Evolutionary conservation across 64 coral and sea anemone species (phyloP), one percentile per base, ranked within the genome.

Genomic region (Montipora sp.): DNA sequence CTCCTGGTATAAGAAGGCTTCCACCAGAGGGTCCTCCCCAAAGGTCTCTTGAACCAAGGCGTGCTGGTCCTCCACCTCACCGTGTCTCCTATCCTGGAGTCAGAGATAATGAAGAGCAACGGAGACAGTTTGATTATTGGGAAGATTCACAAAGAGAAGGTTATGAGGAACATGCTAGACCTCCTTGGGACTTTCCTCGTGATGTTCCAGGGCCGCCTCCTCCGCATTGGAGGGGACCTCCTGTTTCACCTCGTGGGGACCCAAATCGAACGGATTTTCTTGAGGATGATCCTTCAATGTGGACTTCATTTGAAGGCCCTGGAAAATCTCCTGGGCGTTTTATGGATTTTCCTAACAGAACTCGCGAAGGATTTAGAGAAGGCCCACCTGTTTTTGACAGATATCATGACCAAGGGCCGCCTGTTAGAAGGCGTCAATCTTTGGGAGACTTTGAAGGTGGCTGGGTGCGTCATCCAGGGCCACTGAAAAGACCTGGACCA

Each of bases 291-390:
- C 92, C 92, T 76, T 94, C 92, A 44, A 49, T 75, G 59, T 94
- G 92, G 92, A 94, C 87, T 73, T 94, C 92, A 18, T 94, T 94
- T 66, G 92, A 94, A 73, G 45, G 48, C 70, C 79, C 87, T 47
- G 89, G 88, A 76, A 75, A 73, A 45, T 75, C 80, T 44, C 87
- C 93, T 11, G 68, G 68, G 3, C 91, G 82, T 66, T 81, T 71
- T 20, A 11, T 79, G 16, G 69, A 80, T 45, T 76, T 87, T 80
- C 91, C 75, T 4, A 78, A 49, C 44, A 85, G 82, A 68, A 71
- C 82, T 85, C 59, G 45, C 45, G 82, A 85, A 71, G 65, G 82
- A 72, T 85, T 71, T 8, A 48, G 82, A 85, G 82, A 85, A 72
- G 82, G 65, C 2, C 82, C 65, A 12, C 82, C 44, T 71, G 82